Evolutionary conservation across 2,113 vertebrate species (phyloP), one percentile per base, ranked within the genome.

Genomic region (Steatornis caripensis): DNA sequence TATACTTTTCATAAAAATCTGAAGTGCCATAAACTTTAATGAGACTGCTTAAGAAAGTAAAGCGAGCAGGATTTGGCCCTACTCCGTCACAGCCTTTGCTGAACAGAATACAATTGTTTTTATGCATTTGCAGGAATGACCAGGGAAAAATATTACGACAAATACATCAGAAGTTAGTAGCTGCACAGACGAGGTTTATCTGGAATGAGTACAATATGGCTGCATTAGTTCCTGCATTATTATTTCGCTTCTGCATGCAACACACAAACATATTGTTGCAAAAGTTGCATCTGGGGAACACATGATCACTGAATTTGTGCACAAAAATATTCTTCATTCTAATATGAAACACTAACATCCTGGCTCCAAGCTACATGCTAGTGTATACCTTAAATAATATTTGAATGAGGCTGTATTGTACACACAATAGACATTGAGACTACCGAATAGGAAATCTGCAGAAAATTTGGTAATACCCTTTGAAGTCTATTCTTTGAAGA

Each of bases 401-500:
- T 97, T 95, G 87, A 98, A 93, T 93, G 92, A 37, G 15, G 74
- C 82, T 96, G 70, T 84, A 95, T 48, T 87, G 57, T 85, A 95
- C 58, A 51, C 87, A 96, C 87, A 97, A 92, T 70, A 98, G 96
- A 97, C 94, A 96, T 93, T 34, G 29, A 95, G 83, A 96, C 72
- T 95, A 93, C 89, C 23, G 66, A 93, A 95, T 88, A 97, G 91
- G 95, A 98, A 98, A 98, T 98, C 94, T 94, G 90, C 89, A 88
- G 77, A 97, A 96, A 97, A 90, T 94, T 97, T 95, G 77, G 83
- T 92, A 97, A 93, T 93, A 95, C 66, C 37, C 95, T 98, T 98
- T 98, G 96, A 97, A 98, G 97, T 97, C 90, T 94, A 41, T 82
- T 97, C 96, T 98, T 98, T 97, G 97, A 98, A 98, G 97, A 97